Evolutionary conservation across 2,888 invertebrate species (phyloP).

Genomic region (Erebia palarica): DNA sequence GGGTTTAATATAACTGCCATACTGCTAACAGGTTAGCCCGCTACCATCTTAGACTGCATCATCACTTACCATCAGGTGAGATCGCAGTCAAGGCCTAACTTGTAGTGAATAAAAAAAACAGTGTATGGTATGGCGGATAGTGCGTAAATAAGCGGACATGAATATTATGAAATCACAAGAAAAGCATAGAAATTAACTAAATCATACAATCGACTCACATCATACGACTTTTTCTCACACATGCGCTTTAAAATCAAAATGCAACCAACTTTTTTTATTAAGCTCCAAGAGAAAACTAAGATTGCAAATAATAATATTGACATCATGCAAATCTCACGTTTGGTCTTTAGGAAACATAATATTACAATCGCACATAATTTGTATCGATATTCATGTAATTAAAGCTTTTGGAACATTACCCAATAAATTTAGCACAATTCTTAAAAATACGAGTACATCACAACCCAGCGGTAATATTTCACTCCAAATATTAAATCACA

Average conservation of each 20-base stretch:
- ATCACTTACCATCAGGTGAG: no score
- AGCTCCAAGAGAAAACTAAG: slow-evolving; percentile 64
- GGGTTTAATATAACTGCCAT: no score
- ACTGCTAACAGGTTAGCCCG: no score
- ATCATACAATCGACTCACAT: slow-evolving; percentile 45
- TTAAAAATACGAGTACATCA: slow-evolving; percentile 59
- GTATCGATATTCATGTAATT: slow-evolving; percentile 33
- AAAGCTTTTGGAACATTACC: slow-evolving; percentile 65
- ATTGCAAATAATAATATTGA: slow-evolving; percentile 63
- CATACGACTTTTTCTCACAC: slow-evolving; percentile 71
- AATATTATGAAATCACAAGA: slow-evolving; percentile 79
- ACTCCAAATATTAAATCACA: slow-evolving; percentile 57
- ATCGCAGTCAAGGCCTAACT: no score
- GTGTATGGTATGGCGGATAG: slow-evolving; percentile 59
- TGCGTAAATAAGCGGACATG: slow-evolving; percentile 78
- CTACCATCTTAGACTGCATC: no score
- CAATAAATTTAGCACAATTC: slow-evolving; percentile 80
- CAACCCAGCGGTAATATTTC: slow-evolving; percentile 51
- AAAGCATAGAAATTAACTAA: slow-evolving; percentile 65
- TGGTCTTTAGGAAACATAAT: slow-evolving; percentile 79
- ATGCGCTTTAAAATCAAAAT: slow-evolving; percentile 71
- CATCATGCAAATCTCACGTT: slow-evolving; percentile 79
- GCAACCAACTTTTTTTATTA: slow-evolving; percentile 61
- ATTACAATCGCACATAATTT: slow-evolving; percentile 55
- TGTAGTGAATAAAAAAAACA: slow-evolving; percentile 21